Evolutionary conservation across 2,888 invertebrate genomes (phyloP).

Genomic region (Tubulanus polymorphus): DNA sequence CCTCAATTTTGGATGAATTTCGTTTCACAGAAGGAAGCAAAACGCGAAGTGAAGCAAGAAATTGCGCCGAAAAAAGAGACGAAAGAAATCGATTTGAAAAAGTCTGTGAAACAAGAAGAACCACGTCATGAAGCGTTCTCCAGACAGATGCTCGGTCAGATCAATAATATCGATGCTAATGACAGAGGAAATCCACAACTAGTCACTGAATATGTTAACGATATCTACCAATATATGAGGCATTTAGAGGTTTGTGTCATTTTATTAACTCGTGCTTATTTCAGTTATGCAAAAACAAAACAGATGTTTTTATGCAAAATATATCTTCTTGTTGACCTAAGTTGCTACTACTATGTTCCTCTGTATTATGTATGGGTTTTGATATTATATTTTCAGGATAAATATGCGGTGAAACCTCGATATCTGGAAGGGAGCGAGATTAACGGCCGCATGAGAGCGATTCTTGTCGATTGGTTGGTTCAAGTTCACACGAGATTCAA

Average conservation of each 20-base stretch:
- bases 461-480: constrained; percentile 89
- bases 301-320: no score
- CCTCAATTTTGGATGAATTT: no score
- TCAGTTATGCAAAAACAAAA: no score
- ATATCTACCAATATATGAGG: constrained; percentile 81
- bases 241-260: constrained; percentile 62
- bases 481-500: constrained; percentile 86
- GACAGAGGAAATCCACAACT: constrained; percentile 73
- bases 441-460: constrained; percentile 79
- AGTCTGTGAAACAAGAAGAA: constrained; percentile 33
- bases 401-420: constrained; percentile 63
- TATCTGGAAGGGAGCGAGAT: constrained; percentile 64
- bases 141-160: no score
- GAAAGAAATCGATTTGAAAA: neutral
- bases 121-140: no score
- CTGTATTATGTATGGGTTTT: neutral
- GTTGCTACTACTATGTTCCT: constrained; percentile 12
- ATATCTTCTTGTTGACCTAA: neutral
- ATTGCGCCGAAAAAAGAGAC: neutral
- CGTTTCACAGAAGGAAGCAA: no score
- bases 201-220: constrained; percentile 79
- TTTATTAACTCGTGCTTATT: no score
- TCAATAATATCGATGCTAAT: constrained; percentile 66
- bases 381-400: constrained; percentile 46
- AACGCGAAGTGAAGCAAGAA: no score